Evolutionary conservation across 2,888 invertebrate genomes (phyloP), one percentile per base, ranked within the genome.

Genomic region (Chymomyza caudatula): DNA sequence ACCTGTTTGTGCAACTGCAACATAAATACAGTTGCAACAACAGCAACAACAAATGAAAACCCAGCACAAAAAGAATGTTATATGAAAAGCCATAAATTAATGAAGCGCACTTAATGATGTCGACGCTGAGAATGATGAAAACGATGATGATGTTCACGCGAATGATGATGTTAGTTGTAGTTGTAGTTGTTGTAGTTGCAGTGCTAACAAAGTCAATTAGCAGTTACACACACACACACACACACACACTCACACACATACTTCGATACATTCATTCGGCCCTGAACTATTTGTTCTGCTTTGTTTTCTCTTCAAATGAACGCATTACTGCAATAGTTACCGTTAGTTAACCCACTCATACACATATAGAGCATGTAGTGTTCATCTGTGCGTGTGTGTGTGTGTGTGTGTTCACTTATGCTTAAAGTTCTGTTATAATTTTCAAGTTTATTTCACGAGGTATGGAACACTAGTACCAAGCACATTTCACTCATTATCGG

Each of bases 171-270:
- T 37, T 37, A 37, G 29, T 37, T 37, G 11, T 11, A 37, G 11
- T 11, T 37, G 11, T 37, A 37, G 11, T 37, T 37, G 29, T 11
- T 11, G 29, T 37, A 11, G 29, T 52, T 51, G 51, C 37, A 17
- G 22, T 19, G 60, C 60, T 60, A 60, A 60, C 51, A 37, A 60
- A 60, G 60, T 52, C 60, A 60, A 60, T 60, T 60, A 52, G 60
- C 29, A 37, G 29, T 0, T 37, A 37, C 11, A 37, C 8, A 37
- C 29, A 37, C 11, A 37, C 29, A 2, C 11, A 37, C 29, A 11
- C 5, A 25, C 25, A 29, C 52, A 60, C 17, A 49, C 42, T 58
- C 17, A 22, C 49, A 49, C 53, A 60, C 11, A 13, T 25, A 29
- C 13, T n/a, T n/a, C 54, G 8, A 47, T 19, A 19, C n/a, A 17